phyloP scores from a whole-genome alignment of 1,140 invertebrate species.

The Drosophila elegans region DNA sequence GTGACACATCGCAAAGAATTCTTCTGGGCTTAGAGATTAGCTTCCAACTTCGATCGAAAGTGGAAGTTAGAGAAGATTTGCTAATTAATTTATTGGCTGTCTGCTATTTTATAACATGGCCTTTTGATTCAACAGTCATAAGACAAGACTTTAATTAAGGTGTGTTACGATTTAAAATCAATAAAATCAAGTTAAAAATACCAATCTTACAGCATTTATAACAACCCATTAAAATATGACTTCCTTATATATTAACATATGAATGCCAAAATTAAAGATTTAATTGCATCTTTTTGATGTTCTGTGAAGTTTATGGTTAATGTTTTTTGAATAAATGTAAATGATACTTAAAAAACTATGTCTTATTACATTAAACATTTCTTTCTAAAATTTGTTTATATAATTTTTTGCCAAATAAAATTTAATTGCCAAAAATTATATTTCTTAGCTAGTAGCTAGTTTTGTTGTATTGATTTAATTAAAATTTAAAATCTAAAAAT shows the following conservation, averaged over 20 bases:
- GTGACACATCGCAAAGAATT: constrained; percentile 27
- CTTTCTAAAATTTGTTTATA: no score
- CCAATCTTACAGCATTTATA: not conserved
- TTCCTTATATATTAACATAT: constrained; percentile 16
- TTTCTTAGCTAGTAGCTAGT: no score
- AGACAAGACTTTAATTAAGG: no score
- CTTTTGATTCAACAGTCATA: no score
- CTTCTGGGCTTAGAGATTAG: constrained; percentile 1
- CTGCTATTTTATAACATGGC: no score
- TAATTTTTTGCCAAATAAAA: no score
- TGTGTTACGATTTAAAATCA: not conserved
- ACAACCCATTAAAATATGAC: not conserved
- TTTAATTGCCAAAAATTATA: no score
- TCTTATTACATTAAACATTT: no score
- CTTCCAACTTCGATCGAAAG: constrained; percentile 11
- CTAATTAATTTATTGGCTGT: no score
- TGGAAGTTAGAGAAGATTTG: constrained; percentile 5
- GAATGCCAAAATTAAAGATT: constrained; percentile 6
- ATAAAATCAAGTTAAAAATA: constrained; percentile 1
- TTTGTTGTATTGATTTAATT: no score
- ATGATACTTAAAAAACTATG: no score
- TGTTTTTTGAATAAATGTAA: no score
- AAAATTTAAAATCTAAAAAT: not conserved
- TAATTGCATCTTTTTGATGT: not conserved
- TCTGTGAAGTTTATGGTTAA: not conserved